A percentile compares a stretch with the other conserved stretches of the same genome.
Evolutionary conservation across 2,113 vertebrate genomes (phyloP).

Genomic region (Anguilla japonica): DNA sequence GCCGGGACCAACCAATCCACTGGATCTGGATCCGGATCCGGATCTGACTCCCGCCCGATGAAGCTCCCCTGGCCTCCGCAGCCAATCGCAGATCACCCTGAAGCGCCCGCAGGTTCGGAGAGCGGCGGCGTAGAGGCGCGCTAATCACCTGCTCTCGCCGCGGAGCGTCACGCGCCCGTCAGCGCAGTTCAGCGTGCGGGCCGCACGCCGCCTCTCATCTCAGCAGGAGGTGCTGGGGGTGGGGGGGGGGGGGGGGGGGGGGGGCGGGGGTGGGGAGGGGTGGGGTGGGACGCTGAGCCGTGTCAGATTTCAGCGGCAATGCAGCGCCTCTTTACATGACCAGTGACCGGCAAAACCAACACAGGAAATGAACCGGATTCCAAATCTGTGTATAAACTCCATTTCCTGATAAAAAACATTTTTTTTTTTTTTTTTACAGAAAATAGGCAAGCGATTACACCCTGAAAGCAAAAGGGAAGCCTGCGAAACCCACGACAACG

Average conservation of each 20-base stretch:
- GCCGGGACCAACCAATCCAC: neutral
- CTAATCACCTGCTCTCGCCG: constrained; percentile 45
- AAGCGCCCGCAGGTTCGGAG: too few relatives aligned
- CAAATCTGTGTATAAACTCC: constrained; percentile 61
- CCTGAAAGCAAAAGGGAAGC: neutral
- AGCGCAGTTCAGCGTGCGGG: constrained; percentile 51
- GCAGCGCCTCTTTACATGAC: too few relatives aligned
- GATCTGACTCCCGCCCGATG: constrained; percentile 22
- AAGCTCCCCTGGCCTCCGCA: constrained; percentile 15
- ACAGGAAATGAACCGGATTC: constrained; percentile 37
- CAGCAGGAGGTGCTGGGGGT: constrained; percentile 52
- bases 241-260: too few relatives aligned
- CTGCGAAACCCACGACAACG: constrained; percentile 2
- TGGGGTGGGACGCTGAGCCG: too few relatives aligned
- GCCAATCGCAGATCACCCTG: too few relatives aligned
- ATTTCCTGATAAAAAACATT: constrained; percentile 37
- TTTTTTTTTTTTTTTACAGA: too few relatives aligned
- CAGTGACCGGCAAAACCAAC: neutral
- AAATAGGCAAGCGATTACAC: too few relatives aligned
- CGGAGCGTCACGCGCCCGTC: too few relatives aligned
- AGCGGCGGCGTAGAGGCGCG: neutral
- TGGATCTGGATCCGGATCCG: neutral
- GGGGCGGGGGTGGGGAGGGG: too few relatives aligned
- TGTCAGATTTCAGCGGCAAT: too few relatives aligned
- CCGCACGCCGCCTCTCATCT: constrained; percentile 48